Base-by-base conservation (phyloP, 2,797 vertebrate species). In the Melopsittacus undulatus region DNA sequence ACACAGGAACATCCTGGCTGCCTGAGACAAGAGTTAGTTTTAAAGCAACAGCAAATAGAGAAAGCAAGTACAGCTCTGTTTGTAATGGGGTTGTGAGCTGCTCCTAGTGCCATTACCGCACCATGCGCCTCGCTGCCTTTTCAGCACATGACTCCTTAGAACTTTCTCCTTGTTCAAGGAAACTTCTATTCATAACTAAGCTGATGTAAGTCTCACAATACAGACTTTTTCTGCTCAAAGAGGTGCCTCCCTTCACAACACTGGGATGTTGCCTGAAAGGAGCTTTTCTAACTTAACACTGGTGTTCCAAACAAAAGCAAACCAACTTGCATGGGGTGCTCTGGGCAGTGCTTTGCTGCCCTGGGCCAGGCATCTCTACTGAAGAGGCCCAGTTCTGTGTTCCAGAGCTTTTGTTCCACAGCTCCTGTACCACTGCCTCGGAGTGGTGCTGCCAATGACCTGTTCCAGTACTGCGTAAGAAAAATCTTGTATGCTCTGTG, bases 401-500 rank as follows among this genome's bases (percentile, higher is more conserved):
- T 29, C 5, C 4, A 48, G 27, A 45, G 34, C 7, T 51, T 3
- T 32, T 48, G 30, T 32, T 22, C 24, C 36, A 5, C 34, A 2
- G 21, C 7, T 78, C 17, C 67, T 34, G 0, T 1, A 9, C 64
- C 3, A 66, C 67, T 92, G 92, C 67, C 30, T 4, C 0, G 94
- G 84, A 34, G 88, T 94, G 80, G 40, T 67, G 42, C 74, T 95
- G 81, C 97, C 93, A 24, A 98, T 66, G 21, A 99, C 92, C 82
- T 98, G 97, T 83, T 64, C 97, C 90, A 99, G 51, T 26, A 98
- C 98, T 7, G 98, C 98, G 0, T 97, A 96, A 83, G 98, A 96
- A 18, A 99, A 98, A 30, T 99, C 98, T 10, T 79, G 93, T 95
- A 99, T 99, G 77, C 98, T 99, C 45, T 96, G 98, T 8, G 42